Evolutionary conservation across 2,797 vertebrate species (phyloP).

Genomic region (Lates japonicus): DNA sequence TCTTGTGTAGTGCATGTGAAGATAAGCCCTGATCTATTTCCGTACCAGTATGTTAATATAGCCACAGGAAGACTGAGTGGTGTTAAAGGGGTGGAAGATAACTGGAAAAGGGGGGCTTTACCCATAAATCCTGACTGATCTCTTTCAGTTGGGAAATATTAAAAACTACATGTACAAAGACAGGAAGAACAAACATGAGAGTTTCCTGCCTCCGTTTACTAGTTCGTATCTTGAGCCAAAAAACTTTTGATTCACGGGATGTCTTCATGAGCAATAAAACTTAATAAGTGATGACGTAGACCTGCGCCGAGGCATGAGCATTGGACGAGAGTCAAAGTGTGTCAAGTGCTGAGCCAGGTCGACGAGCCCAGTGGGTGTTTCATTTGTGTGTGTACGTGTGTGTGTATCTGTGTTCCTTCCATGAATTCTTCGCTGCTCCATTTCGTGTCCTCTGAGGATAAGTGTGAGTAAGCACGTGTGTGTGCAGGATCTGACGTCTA

Average conservation of each 20-base stretch:
- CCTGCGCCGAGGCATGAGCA: not conserved
- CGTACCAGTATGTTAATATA: conserved; percentile 21
- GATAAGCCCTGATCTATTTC: conserved; percentile 18
- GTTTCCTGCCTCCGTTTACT: conserved; percentile 65
- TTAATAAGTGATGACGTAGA: conserved; percentile 14
- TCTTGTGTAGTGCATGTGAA: not conserved
- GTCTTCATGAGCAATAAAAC: conserved; percentile 29
- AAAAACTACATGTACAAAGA: conserved; percentile 49
- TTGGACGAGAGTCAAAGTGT: not conserved
- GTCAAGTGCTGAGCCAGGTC: conserved; percentile 9
- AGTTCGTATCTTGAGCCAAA: conserved; percentile 29
- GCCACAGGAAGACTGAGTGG: conserved; percentile 19
- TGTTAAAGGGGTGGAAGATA: conserved; percentile 31
- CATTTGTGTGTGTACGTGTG: conserved; percentile 1
- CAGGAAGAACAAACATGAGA: conserved; percentile 54
- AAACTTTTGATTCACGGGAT: conserved; percentile 50
- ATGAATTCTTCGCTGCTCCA: conserved; percentile 75
- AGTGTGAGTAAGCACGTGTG: conserved; percentile 61
- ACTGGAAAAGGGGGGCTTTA: conserved; percentile 41
- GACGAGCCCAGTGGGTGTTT: not conserved
- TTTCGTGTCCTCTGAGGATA: conserved; percentile 58
- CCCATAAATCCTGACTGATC: conserved; percentile 53
- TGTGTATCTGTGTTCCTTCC: conserved; percentile 81
- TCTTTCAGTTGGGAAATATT: conserved; percentile 53
- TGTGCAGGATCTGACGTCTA: conserved; percentile 60